Base-by-base conservation (phyloP, 2,797 vertebrate species). In the Podargus strigoides region DNA sequence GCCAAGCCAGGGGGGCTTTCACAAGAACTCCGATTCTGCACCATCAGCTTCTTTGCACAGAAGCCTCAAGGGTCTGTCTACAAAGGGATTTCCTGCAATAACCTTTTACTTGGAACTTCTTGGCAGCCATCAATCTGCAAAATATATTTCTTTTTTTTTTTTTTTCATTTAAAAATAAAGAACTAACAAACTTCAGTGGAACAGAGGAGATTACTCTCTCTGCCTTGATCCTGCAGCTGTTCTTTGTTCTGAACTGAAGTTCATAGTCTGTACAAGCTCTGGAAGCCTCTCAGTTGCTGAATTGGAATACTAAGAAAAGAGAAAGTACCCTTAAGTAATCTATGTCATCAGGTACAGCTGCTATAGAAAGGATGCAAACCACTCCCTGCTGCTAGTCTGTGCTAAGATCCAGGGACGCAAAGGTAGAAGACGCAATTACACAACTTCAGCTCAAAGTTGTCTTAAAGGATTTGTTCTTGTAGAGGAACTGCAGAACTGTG, bases 71-170 rank as follows among this genome's bases (percentile, higher is more conserved):
- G 27, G 44, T 59, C 59, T 44, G 24, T 30, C 69, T 41, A 63
- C 22, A 76, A 63, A 66, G n/a, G 5, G 26, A 84, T 78, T 84
- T 75, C 85, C 77, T 73, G 42, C 28, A 81, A 76, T 24, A 79
- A 59, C 30, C 58, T 82, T 80, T 81, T 83, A 26, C 41, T 87
- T 83, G 83, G 69, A 93, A 89, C 11, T 62, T 75, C n/a, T 64
- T 82, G 39, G 49, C 34, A 85, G 60, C 42, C 52, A 87, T 1
- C 85, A 14, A 59, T 44, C 30, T 59, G 46, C 46, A 81, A 86
- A 86, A 75, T 28, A 81, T 3, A 19, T 41, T 52, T 24, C 21
- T 10, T 9, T 63, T 55, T 64, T 50, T 81, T 62, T 85, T n/a
- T 86, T 68, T 59, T 7, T 2, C 0, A 41, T 81, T 90, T 80